Percentiles rank a stretch among this genome's conserved stretches.
Conservation (phyloP, 2,888 invertebrate genomes). For the Meiosimyza decipiens region DNA sequence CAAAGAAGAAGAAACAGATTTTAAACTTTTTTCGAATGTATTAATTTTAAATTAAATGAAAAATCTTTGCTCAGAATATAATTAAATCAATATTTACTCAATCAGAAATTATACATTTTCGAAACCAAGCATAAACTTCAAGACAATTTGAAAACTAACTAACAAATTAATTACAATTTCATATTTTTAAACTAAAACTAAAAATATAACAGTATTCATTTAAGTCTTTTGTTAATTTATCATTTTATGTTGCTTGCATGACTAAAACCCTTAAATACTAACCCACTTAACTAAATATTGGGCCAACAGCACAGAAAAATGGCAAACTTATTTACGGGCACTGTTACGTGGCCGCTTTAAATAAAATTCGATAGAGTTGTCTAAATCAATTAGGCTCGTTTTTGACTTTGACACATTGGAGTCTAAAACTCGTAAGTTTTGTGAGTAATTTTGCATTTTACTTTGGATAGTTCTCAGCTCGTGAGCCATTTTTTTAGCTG, state of each 20-base stretch:
- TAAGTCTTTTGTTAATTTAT: conserved; percentile 9
- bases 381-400: conserved; percentile 59
- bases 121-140: too few relatives aligned
- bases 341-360: conserved; percentile 54
- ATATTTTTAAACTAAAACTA: conserved; percentile 3
- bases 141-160: background rate
- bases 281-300: conserved; percentile 6
- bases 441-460: conserved; percentile 58
- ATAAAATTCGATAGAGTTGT: conserved; percentile 65
- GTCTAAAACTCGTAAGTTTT: conserved; percentile 62
- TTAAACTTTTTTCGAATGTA: too few relatives aligned
- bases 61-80: too few relatives aligned
- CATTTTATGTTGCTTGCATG: background rate
- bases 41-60: too few relatives aligned
- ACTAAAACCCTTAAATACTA: background rate
- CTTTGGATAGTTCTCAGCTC: conserved; percentile 57
- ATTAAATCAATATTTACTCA: too few relatives aligned
- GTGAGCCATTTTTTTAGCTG: conserved; percentile 60
- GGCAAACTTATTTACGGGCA: conserved; percentile 31
- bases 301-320: conserved; percentile 23
- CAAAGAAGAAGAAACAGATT: too few relatives aligned
- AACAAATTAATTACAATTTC: background rate
- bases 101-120: too few relatives aligned
- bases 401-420: conserved; percentile 65
- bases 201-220: background rate